Conservation (phyloP, 1,140 invertebrate species). For the Anastrepha ludens region DNA sequence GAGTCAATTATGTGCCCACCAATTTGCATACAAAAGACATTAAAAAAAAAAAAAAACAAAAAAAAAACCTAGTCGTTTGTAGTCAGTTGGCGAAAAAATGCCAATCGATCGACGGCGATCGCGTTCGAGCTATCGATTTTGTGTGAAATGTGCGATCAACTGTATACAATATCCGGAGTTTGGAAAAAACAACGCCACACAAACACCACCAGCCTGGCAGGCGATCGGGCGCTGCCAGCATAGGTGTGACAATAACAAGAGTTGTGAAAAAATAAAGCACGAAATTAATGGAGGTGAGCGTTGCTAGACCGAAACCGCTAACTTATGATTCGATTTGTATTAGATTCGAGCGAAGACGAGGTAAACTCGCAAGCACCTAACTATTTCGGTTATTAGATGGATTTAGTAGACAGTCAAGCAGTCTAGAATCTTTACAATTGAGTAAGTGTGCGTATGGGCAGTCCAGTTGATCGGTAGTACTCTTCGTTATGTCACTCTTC, state of each 20-base stretch:
- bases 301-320: slow-evolving; percentile 19
- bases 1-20: slow-evolving; percentile 43
- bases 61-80: not conserved
- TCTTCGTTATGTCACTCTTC: too few species aligned
- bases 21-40: slow-evolving; percentile 51
- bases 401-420: not conserved
- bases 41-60: not conserved
- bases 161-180: slow-evolving; percentile 33
- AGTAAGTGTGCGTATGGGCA: too few species aligned
- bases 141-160: slow-evolving; percentile 44
- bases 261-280: not conserved
- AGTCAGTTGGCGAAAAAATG: slow-evolving; percentile 41
- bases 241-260: slow-evolving; percentile 48
- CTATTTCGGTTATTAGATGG: not conserved
- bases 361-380: not conserved
- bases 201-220: not conserved
- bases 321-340: not conserved
- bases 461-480: too few species aligned
- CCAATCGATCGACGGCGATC: slow-evolving; percentile 43
- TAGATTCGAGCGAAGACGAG: not conserved
- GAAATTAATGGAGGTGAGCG: not conserved
- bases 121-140: slow-evolving; percentile 17
- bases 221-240: not conserved
- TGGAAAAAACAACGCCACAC: not conserved
- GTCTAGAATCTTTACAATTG: too few species aligned